phyloP scores from a whole-genome alignment of 2,888 invertebrate genomes.

The Drosophila suboccidentalis region DNA sequence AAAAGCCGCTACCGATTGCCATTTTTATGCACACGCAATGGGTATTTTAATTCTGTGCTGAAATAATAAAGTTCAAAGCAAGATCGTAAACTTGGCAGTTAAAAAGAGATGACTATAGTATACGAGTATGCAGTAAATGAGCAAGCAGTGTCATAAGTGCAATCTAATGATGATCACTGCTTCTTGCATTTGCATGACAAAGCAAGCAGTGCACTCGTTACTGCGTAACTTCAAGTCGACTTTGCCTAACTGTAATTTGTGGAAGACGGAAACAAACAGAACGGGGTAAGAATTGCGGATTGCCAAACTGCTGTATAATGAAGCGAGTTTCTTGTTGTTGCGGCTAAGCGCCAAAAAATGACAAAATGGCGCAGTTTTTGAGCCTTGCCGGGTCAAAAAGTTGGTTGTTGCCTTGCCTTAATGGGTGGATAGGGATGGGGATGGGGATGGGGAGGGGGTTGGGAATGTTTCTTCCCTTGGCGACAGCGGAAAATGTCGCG shows the following conservation, averaged over 20 bases:
- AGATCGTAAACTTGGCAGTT: not conserved
- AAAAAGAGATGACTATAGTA: not conserved
- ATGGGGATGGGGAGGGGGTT: not conserved
- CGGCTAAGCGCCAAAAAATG: slow-evolving; percentile 60
- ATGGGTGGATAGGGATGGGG: too few relatives aligned
- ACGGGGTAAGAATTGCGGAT: slow-evolving; percentile 2
- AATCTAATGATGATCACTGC: too few relatives aligned
- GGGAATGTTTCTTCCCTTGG: not conserved
- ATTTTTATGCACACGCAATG: slow-evolving; percentile 6
- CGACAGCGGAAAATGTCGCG: slow-evolving; percentile 45
- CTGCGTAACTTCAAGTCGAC: slow-evolving; percentile 8
- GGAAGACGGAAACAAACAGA: too few relatives aligned
- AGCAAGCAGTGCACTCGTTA: not conserved
- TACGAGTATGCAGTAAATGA: not conserved
- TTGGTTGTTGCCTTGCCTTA: not conserved
- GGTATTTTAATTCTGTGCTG: not conserved
- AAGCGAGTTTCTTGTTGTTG: slow-evolving; percentile 52
- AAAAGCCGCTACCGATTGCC: slow-evolving; percentile 43
- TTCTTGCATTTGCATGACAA: too few relatives aligned
- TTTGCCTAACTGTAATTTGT: not conserved
- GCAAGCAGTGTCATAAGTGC: not conserved
- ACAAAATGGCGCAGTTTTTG: slow-evolving; percentile 58
- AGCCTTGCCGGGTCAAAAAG: slow-evolving; percentile 23
- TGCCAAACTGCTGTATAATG: slow-evolving; percentile 58
- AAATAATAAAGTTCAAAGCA: not conserved